Evolutionary conservation across 2,888 invertebrate genomes (phyloP), one percentile per base, ranked within the genome.

Genomic region (Sinohyriopsis cumingii): DNA sequence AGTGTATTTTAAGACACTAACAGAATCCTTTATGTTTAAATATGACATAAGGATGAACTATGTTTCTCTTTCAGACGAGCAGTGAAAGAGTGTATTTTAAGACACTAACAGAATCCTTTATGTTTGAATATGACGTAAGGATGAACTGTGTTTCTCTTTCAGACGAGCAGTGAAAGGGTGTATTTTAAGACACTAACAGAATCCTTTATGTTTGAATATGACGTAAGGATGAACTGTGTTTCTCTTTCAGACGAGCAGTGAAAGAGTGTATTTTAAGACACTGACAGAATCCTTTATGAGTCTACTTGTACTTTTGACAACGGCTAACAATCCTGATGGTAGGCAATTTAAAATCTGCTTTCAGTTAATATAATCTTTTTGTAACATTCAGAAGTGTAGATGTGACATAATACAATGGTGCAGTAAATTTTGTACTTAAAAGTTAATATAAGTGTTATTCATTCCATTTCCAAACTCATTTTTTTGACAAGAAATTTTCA

Each of bases 281-380:
- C 71, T 89, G 55, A 75, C 81, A 54, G 86, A 88, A 62, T 83
- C 88, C 7, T 83, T 89, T 63, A 85, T 88, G 72, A 89, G 78
- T 76, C 75, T 89, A 20, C 76, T 89, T 60, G 86, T 89, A 19
- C 81, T 89, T 9, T 77, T 89, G 18, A 89, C 89, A 7, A 89
- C 89, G 25, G 89, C 89, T n/a, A 89, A 89, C 74, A 88, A 89
- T 68, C 89, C 89, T 18, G 89, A 89, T 80, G 84, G 89, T 89
- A 75, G 76, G 83, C 65, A 45, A 24, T 28, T 22, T n/a, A 45
- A 45, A 45, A 45, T 45, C 45, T 45, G 45, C 45, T 45, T 45
- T 45, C 1, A 45, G 45, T 33, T 33, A 33, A 33, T 33, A 7
- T 33, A 9, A 33, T 33, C 33, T 33, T 33, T 1, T 9, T 33